A percentile compares a stretch with the other conserved stretches of the same genome.
These are phyloP conservation scores for Gallinago media DNA, from an alignment of 2,113 vertebrate species.

Conservation along the genomic window DNA sequence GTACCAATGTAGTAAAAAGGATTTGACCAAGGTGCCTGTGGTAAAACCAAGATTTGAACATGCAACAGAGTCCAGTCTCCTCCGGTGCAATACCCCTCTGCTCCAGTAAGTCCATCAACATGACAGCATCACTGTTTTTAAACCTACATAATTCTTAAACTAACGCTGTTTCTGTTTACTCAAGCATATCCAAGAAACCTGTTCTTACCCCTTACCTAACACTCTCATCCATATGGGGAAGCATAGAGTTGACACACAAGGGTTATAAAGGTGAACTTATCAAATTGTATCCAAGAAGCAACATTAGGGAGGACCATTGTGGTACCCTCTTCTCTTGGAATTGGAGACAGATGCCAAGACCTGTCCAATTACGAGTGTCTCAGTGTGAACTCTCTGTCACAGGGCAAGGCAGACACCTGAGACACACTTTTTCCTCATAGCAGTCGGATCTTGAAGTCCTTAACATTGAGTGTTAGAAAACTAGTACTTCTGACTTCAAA, in stretches of 20 bases:
- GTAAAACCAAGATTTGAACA: neutral
- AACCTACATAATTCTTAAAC: fast-evolving
- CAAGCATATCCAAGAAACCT: neutral
- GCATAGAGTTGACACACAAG: neutral
- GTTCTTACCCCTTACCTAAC: neutral
- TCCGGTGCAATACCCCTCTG: neutral
- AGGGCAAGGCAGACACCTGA: neutral
- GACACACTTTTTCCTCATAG: fast-evolving
- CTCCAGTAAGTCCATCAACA: neutral
- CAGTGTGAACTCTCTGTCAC: neutral
- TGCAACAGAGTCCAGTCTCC: neutral
- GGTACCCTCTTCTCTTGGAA: neutral
- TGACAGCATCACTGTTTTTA: fast-evolving
- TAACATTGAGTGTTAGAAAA: neutral
- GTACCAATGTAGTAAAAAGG: neutral
- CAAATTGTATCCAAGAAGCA: neutral
- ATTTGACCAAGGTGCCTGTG: neutral
- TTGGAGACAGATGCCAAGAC: neutral
- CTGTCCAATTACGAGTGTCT: neutral
- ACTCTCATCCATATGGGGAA: neutral
- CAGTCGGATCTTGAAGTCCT: neutral
- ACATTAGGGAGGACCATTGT: neutral
- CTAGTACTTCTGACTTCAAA: neutral
- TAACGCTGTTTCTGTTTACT: neutral
- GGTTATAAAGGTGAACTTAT: neutral